phyloP scores from a whole-genome alignment of 1,140 invertebrate genomes.

The Nephila pilipes region DNA sequence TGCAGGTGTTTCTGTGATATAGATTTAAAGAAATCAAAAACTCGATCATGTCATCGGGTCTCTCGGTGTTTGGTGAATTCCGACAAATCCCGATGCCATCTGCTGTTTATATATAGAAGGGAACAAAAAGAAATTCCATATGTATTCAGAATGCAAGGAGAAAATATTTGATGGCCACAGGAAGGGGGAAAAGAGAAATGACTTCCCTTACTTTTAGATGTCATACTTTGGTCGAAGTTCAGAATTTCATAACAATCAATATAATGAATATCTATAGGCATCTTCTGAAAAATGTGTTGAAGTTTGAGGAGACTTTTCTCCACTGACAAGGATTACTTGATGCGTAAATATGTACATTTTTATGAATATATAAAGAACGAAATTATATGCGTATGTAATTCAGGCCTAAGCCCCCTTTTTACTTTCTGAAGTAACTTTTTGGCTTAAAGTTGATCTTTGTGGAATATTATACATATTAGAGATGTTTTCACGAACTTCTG shows the following conservation, averaged over 20 bases:
- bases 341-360: conserved; percentile 62
- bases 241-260: conserved; percentile 56
- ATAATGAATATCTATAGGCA: conserved; percentile 33
- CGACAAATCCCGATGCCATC: conserved; percentile 53
- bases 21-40: no score
- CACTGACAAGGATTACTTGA: conserved; percentile 50
- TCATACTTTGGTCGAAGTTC: conserved; percentile 48
- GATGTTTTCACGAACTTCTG: background rate
- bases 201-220: background rate
- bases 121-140: background rate
- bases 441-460: no score
- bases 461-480: conserved; percentile 49
- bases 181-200: background rate
- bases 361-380: conserved; percentile 49
- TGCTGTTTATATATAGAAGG: conserved; percentile 47
- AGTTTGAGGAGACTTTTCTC: conserved; percentile 51
- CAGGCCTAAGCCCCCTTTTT: background rate
- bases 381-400: background rate
- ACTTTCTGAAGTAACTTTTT: background rate
- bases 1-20: no score
- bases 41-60: no score
- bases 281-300: background rate
- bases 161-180: background rate
- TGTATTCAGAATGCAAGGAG: background rate
- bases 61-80: no score